Conservation (phyloP, 2,113 vertebrate species). For the Strigops habroptila region DNA sequence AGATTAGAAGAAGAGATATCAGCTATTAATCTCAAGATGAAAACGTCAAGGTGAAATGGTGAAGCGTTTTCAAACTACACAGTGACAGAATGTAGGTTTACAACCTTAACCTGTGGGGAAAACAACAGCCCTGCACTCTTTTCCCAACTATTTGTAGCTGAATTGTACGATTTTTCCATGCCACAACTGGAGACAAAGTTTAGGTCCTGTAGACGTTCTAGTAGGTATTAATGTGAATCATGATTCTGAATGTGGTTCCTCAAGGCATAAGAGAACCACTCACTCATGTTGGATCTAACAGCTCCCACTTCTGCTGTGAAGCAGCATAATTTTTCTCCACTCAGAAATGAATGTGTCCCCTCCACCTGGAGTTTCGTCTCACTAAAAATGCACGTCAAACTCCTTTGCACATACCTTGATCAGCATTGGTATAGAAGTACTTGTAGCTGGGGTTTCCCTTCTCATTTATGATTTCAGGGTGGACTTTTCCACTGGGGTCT, state of each 20-base stretch:
- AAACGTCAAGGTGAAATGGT: not conserved
- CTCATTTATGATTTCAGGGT: conserved; percentile 91
- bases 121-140: not conserved
- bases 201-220: not conserved
- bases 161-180: not conserved
- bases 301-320: not conserved
- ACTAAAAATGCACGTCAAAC: not conserved
- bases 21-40: not conserved
- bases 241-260: not conserved
- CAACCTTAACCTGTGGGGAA: not conserved
- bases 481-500: conserved; percentile 93
- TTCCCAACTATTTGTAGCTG: not conserved
- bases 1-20: not conserved
- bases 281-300: not conserved
- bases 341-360: not conserved
- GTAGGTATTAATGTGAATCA: not conserved
- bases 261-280: not conserved
- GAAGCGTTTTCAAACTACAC: not conserved
- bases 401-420: conserved; percentile 82
- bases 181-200: not conserved
- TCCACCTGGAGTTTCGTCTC: not conserved
- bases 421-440: conserved; percentile 94
- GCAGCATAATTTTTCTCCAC: not conserved
- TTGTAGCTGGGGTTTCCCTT: conserved; percentile 97
- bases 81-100: not conserved